Conservation (phyloP, 2,888 invertebrate genomes). For the Oligia latruncula region DNA sequence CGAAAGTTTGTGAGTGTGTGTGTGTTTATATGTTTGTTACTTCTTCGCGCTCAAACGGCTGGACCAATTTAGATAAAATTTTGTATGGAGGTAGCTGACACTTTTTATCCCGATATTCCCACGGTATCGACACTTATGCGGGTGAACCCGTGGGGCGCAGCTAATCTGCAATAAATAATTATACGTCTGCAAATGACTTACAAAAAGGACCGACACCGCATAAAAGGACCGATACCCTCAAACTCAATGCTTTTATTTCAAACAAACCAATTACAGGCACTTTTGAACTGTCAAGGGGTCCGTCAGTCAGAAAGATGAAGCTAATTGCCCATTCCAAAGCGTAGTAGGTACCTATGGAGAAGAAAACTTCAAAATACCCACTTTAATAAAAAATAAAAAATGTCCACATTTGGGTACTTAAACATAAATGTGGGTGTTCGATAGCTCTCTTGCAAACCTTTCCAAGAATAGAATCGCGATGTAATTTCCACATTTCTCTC, state of each 20-base stretch:
- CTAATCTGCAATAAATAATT: background rate
- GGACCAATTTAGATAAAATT: too few relatives aligned
- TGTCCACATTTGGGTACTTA: background rate
- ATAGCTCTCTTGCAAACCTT: background rate
- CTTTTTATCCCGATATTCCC: too few relatives aligned
- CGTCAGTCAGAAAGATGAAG: background rate
- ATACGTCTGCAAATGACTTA: background rate
- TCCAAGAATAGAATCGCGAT: background rate
- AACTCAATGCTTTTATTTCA: background rate
- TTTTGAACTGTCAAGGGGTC: background rate
- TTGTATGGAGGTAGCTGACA: too few relatives aligned
- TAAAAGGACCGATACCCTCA: background rate
- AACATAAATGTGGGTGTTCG: background rate
- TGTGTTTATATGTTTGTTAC: too few relatives aligned
- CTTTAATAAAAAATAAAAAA: slow-evolving; percentile 24
- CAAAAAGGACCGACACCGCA: slow-evolving; percentile 2
- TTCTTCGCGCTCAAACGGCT: too few relatives aligned
- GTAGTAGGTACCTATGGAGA: background rate
- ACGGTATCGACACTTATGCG: too few relatives aligned
- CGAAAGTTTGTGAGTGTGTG: too few relatives aligned
- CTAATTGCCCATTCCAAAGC: background rate
- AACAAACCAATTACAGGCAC: background rate
- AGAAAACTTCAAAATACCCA: background rate
- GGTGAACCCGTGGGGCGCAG: too few relatives aligned
- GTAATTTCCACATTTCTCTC: background rate